Conservation (phyloP, 1,140 invertebrate species). For the Saxidomus purpurata region DNA sequence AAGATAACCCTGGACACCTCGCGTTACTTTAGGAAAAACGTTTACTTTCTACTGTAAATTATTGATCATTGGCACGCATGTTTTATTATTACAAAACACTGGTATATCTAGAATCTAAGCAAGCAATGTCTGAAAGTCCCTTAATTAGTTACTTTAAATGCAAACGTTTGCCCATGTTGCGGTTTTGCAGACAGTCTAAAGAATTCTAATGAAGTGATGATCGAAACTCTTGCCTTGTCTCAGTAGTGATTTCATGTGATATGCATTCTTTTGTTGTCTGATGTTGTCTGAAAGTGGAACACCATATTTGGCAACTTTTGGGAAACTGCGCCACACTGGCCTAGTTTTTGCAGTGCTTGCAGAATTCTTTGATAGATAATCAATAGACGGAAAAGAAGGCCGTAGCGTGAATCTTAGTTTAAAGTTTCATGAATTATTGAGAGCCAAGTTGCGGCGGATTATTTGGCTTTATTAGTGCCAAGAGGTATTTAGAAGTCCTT, state of each 20-base stretch:
- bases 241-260: background rate
- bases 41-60: too few relatives aligned
- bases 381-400: background rate
- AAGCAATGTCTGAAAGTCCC: too few relatives aligned
- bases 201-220: too few relatives aligned
- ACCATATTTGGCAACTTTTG: conserved; percentile 15
- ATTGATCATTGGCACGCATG: too few relatives aligned
- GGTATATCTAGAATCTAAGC: too few relatives aligned
- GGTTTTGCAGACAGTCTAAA: too few relatives aligned
- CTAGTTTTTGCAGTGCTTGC: conserved; percentile 4
- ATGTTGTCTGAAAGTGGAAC: background rate
- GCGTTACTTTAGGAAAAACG: too few relatives aligned
- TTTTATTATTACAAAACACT: too few relatives aligned
- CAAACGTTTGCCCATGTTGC: too few relatives aligned
- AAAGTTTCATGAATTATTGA: conserved; percentile 11
- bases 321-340: background rate
- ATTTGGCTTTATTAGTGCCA: background rate
- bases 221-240: background rate
- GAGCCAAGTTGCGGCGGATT: background rate
- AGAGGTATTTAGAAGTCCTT: background rate
- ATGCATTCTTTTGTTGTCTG: conserved; percentile 6
- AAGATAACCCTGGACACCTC: too few relatives aligned
- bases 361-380: background rate
- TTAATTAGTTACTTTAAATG: too few relatives aligned
- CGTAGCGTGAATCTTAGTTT: background rate